phyloP scores from a whole-genome alignment of 1,140 invertebrate genomes.

The Lordiphosa stackelbergi region DNA sequence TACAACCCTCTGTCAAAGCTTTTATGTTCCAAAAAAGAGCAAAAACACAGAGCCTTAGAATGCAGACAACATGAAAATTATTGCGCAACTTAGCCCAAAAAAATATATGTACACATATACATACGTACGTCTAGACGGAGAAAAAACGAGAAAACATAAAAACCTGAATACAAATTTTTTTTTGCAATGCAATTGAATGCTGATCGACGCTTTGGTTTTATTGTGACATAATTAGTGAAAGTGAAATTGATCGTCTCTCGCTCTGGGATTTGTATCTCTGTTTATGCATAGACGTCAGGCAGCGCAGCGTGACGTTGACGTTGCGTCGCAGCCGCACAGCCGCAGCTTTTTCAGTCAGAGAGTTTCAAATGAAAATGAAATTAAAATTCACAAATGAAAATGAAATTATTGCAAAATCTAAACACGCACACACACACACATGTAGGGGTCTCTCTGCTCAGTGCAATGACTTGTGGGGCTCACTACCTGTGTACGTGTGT shows the following conservation, averaged over 20 bases:
- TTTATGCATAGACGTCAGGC: constrained; percentile 25
- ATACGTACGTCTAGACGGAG: constrained; percentile 43
- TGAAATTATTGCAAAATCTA: constrained; percentile 73
- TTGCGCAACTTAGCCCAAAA: constrained; percentile 51
- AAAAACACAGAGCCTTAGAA: not conserved
- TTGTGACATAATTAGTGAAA: constrained; percentile 75
- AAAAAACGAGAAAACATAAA: not conserved
- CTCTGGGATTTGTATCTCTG: not conserved
- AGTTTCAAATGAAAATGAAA: constrained; percentile 57
- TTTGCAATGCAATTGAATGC: constrained; percentile 1
- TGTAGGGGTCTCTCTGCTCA: constrained; percentile 23
- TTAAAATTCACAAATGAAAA: constrained; percentile 63
- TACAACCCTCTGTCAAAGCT: constrained; percentile 42
- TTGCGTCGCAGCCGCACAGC: constrained; percentile 1
- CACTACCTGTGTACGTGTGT: constrained; percentile 17
- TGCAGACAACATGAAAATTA: constrained; percentile 44
- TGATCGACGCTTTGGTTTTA: constrained; percentile 26
- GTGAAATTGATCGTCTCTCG: constrained; percentile 48
- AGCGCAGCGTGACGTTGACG: constrained; percentile 39
- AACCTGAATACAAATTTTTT: not conserved
- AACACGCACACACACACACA: constrained; percentile 49
- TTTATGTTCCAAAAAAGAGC: constrained; percentile 9
- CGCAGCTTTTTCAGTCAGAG: constrained; percentile 12
- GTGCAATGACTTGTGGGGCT: constrained; percentile 58
- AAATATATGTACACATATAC: too few relatives aligned